Evolutionary conservation across 64 coral and sea anemone species (phyloP), one percentile per base, ranked within the genome.

Genomic region (Montipora cactus): DNA sequence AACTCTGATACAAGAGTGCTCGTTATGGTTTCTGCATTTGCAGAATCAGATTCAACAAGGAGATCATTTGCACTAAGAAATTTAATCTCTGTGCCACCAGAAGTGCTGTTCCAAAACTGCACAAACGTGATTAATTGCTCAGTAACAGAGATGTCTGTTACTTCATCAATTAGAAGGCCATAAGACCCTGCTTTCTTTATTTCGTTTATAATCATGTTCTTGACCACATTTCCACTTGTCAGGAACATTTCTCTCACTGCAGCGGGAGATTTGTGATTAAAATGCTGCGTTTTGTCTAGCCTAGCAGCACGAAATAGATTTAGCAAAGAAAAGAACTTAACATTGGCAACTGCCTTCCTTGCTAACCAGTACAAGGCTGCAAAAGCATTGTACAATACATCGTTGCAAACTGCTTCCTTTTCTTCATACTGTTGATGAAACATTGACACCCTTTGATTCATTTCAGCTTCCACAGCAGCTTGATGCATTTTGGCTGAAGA

Each of bases 381-480:
- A 66, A 92, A 92, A 4, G 80, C 90, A 75, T 92, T 92, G 80
- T 15, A 84, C 1, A 92, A 3, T 28, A 92, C 90, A 48, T 85
- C 52, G 62, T 92, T 22, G 58, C 50, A 46, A 71, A 74, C 66
- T 75, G 68, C 59, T 53, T 83, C 47, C 51, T 80, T 74, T 83
- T 74, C 79, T 91, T 91, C 90, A 80, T 72, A 19, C 68, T 83
- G 79, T 71, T 57, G 47, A 53, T 91, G 90, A 76, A 92, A 95
- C 79, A 89, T 28, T 69, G 87, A 95, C 50, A 89, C 86, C 61
- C 80, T 90, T 49, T 78, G 67, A 45, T 74, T 78, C 81, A 94
- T 78, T 78, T 94, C 87, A 76, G 93, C 93, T 84, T 94, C 69
- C 58, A 89, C 87, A 74, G 93, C 85, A 48, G 80, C 58, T 87